phyloP scores from a whole-genome alignment of 2,797 vertebrate genomes.

The Myotis daubentonii region DNA sequence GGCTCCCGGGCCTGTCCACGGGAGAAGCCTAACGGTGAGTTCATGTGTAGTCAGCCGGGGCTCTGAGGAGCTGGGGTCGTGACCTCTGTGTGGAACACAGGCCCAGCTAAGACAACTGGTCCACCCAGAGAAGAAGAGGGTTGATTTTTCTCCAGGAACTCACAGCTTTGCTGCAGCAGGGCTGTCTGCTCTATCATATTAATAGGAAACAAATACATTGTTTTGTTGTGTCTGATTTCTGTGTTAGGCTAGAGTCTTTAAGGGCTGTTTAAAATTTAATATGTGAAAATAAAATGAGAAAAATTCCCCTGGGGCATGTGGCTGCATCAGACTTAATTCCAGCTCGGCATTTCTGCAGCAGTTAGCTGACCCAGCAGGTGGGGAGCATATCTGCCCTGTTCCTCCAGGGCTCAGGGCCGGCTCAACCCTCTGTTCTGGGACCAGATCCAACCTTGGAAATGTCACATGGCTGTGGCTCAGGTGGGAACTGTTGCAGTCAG shows the following conservation, averaged over 20 bases:
- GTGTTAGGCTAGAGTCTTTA: conserved; percentile 66
- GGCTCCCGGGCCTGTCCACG: background rate
- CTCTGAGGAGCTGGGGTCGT: background rate
- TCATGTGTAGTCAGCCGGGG: background rate
- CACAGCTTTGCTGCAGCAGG: conserved; percentile 50
- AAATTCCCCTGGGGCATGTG: conserved; percentile 33
- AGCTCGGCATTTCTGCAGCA: background rate
- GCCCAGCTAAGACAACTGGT: background rate
- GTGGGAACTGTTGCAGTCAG: background rate
- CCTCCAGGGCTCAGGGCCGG: background rate
- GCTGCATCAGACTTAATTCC: conserved; percentile 23
- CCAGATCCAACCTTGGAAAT: background rate
- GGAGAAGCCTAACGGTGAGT: background rate
- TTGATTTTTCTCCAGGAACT: conserved; percentile 44
- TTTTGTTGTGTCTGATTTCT: conserved; percentile 60
- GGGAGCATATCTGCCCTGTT: background rate
- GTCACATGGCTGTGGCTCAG: accelerated
- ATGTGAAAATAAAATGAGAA: conserved; percentile 61
- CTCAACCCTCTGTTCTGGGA: background rate
- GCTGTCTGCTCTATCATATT: conserved; percentile 40
- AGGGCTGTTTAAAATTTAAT: conserved; percentile 69
- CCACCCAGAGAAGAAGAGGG: background rate
- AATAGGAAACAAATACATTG: conserved; percentile 60
- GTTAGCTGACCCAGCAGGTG: background rate
- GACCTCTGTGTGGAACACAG: background rate